A percentile compares a stretch with the other conserved stretches of the same genome.
Evolutionary conservation across 2,113 vertebrate species (phyloP).

Genomic region (Odontophorus gujanensis): DNA sequence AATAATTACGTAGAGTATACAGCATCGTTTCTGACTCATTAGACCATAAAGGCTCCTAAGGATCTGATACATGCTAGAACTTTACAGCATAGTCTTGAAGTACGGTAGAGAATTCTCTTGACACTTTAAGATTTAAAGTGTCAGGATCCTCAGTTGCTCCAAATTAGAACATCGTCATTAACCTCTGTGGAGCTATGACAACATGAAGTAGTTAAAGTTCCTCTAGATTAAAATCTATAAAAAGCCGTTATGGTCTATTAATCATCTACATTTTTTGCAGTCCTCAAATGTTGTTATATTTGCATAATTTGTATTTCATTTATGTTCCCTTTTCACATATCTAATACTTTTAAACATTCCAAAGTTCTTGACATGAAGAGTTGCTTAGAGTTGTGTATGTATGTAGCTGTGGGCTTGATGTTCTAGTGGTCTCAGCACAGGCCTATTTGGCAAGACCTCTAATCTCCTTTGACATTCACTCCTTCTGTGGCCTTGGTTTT

Average conservation of each 20-base stretch:
- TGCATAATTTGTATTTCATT: slow-evolving; percentile 63
- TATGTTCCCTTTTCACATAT: slow-evolving; percentile 48
- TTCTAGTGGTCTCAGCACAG: slow-evolving; percentile 72
- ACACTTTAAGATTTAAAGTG: not conserved
- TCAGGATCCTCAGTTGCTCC: slow-evolving; percentile 8
- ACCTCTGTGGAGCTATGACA: not conserved
- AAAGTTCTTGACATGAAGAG: slow-evolving; percentile 52
- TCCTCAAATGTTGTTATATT: slow-evolving; percentile 63
- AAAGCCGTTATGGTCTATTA: slow-evolving; percentile 73
- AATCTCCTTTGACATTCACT: slow-evolving; percentile 59
- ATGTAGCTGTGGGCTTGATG: slow-evolving; percentile 56
- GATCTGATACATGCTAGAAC: not conserved
- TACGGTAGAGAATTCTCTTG: not conserved
- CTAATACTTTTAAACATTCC: slow-evolving; percentile 47
- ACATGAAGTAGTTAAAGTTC: slow-evolving; percentile 1
- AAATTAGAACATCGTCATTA: slow-evolving; percentile 3
- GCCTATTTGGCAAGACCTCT: slow-evolving; percentile 56
- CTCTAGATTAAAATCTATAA: slow-evolving; percentile 6
- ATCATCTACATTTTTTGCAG: slow-evolving; percentile 60
- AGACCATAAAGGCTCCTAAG: slow-evolving; percentile 66
- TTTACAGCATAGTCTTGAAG: not conserved
- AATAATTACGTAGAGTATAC: slow-evolving; percentile 40
- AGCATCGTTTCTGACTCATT: slow-evolving; percentile 62
- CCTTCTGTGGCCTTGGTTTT: slow-evolving; percentile 66
- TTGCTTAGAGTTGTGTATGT: slow-evolving; percentile 57